Evolutionary conservation across 1,140 invertebrate genomes (phyloP), one percentile per base, ranked within the genome.

Genomic region (Aphelenchoides avenae): DNA sequence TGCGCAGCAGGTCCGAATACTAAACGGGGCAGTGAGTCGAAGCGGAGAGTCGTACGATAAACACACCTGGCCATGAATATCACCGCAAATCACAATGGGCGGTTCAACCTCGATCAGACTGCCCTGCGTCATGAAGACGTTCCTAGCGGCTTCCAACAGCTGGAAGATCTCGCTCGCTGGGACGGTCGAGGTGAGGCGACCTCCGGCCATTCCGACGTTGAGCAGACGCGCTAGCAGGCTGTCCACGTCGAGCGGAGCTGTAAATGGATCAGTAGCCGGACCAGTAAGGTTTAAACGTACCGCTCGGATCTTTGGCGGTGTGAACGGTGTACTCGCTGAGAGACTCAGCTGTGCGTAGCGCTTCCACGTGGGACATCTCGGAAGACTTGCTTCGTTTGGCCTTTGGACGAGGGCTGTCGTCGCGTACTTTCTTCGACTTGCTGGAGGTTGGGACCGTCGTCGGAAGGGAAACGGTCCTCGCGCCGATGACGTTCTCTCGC

Each of bases 1-100:
- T 53, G 29, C 68, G 62, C 18, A 80, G 63, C 30, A 70, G 55
- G 52, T 70, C 68, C 5, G 56, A 47, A 47, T 64, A 83, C 79
- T 89, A 87, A 7, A 89, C 87, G 77, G 89, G 89, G 79, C 89
- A 87, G 27, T 92, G 80, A 85, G 97, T 83, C 80, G 97, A 97
- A 59, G 97, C 82, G 81, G 97, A 97, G 81, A 96, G 97, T 36
- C n/a, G n/a, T n/a, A n/a, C 81, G 78, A 72, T 78, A 78, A 64
- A 79, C 81, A n/a, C 20, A 26, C 18, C 66, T 83, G 81, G 50
- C 81, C 81, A 70, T 83, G 81, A 31, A 83, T 80, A 64, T 82
- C 81, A 33, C 81, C 81, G 76, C 80, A 81, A 13, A 82, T 76
- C 49, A 75, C 78, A 20, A 81, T 64, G 2, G 69, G 65, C 5